Evolutionary conservation across 2,888 invertebrate species (phyloP).

Genomic region (Pheosia tremula): DNA sequence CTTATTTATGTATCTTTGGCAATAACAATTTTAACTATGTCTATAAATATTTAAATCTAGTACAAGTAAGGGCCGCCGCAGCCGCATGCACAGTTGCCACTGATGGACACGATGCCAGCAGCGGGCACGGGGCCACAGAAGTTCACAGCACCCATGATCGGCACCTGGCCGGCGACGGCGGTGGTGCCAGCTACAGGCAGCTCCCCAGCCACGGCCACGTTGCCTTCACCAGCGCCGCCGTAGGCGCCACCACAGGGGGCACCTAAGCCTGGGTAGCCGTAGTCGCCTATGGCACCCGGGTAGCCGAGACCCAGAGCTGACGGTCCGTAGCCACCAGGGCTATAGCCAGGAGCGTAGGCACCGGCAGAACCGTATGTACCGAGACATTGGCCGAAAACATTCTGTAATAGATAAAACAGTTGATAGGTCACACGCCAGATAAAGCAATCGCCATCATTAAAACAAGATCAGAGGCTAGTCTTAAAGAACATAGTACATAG

Average conservation of each 20-base stretch:
- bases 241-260: conserved; percentile 13
- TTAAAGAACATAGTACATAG: no score
- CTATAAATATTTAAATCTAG: not conserved
- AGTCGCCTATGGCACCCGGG: not conserved
- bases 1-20: not conserved
- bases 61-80: conserved; percentile 24
- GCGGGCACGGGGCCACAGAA: conserved; percentile 39
- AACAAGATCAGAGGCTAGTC: no score
- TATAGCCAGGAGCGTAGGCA: not conserved
- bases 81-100: conserved; percentile 31
- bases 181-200: conserved; percentile 30
- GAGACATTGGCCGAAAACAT: not conserved
- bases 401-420: not conserved
- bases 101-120: conserved; percentile 25
- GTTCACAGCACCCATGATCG: conserved; percentile 36
- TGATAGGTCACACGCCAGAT: not conserved
- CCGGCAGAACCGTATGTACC: not conserved
- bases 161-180: conserved; percentile 3
- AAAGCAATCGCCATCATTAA: not conserved
- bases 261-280: conserved; percentile 20
- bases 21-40: not conserved
- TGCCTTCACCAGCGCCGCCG: conserved; percentile 45
- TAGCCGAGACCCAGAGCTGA: conserved; percentile 1
- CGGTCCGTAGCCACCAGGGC: not conserved
- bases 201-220: conserved; percentile 36